Evolutionary conservation across 23 tunicate species (phyloP), one percentile per base, ranked within the genome.

Genomic region (Ciona savignyi): DNA sequence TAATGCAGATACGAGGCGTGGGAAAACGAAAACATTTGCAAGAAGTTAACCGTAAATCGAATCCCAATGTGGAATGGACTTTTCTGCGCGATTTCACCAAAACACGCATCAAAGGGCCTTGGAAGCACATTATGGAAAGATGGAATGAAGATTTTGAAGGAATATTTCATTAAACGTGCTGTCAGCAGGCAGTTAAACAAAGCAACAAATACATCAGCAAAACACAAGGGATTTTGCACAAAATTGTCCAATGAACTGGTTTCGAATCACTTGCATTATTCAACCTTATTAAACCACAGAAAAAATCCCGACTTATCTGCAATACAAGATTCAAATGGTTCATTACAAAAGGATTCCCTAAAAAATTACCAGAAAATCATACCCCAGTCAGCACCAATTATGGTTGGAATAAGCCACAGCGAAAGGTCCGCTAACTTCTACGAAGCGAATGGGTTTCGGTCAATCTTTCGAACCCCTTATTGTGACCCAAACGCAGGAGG

Each of bases 11-110:
- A 82, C 69, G 96, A 88, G 77, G 84, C 86, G 15, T 88, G 96
- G 96, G 96, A 88, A 62, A 77, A 88, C 70, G 35, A 78, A 6
- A 72, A 82, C 51, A 33, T 82, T 23, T 74, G 72, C 32, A 71
- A 72, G 34, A 75, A 69, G 23, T 23, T 69, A 3, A 65, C 75
- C 20, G 11, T 9, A 73, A 72, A 67, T 34, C 63, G 82, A 61
- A 49, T 81, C 64, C 96, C 96, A 2, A 34, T 88, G 76, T 88
- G 96, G 96, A 88, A 88, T 35, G 96, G 88, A 24, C 6, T 88
- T 2, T 78, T 88, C 34, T 88, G 96, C 32, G 87, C 87, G 4
- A 78, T 88, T 62, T 78, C 42, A 23, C 96, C 96, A 0, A 56
- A 67, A 6, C 78, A 82, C 60, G 60, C 88, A 27, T 86, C 84